Base-by-base conservation (phyloP, 2,888 invertebrate genomes). In the Synergus gifuensis region DNA sequence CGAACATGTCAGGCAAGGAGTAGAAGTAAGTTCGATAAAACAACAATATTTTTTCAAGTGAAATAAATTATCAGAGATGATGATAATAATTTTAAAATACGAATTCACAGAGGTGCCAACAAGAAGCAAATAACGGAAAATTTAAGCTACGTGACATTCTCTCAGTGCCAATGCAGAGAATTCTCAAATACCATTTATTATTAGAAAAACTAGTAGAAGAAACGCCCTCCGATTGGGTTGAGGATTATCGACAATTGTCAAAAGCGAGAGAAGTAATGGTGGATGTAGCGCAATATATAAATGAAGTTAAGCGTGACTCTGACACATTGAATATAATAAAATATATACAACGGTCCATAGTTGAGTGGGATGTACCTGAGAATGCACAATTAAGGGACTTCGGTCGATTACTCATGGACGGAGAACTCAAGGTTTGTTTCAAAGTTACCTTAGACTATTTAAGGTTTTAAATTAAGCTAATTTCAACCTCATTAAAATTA, bases 111-210 rank as follows among this genome's bases (percentile, higher is more conserved):
- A 96, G 96, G 93, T 98, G 98, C 92, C 98, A 99, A 92, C 96
- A 96, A 88, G 96, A 97, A 90, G 98, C 98, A 88, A 98, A 98
- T 93, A 97, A 98, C 88, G 98, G 98, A 16, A 96, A 98, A 90
- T 98, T 99, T 90, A 97, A 98, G 92, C 93, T 99, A 86, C 95
- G 98, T 76, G 99, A 99, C 92, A 96, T 99, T 84, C 93, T 99
- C 69, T 98, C 98, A 36, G 98, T 99, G 84, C 99, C 99, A 64
- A 98, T 99, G 98, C 99, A 99, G 93, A 94, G 99, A 91, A 97
- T 99, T 86, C 95, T 99, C 84, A 99, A 99, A 92, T 99, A 99
- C 93, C 99, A 99, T 92, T 94, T 99, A 79, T 93, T 99, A 76
- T 93, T 99, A 79, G 97, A 98, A 92, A 98, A 97, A 92, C 93